Evolutionary conservation across 2,888 invertebrate genomes (phyloP).

Genomic region (Melolontha melolontha): DNA sequence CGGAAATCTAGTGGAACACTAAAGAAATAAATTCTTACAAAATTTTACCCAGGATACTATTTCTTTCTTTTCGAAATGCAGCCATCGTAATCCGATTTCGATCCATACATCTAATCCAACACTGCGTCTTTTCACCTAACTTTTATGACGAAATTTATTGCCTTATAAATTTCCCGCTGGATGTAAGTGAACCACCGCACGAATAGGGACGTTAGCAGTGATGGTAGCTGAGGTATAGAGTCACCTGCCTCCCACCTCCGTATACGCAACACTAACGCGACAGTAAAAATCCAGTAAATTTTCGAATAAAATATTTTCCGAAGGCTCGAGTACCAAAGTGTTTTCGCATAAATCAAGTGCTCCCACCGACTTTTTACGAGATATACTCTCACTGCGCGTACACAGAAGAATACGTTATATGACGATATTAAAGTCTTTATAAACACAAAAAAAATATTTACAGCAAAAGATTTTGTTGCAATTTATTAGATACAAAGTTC

Average conservation of each 20-base stretch:
- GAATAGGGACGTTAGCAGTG: not conserved
- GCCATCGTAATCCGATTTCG: conserved; percentile 26
- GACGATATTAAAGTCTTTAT: no score
- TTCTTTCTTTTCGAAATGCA: conserved; percentile 9
- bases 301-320: conserved; percentile 34
- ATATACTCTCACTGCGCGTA: not conserved
- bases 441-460: no score
- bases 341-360: conserved; percentile 29
- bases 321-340: conserved; percentile 20
- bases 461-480: no score
- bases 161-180: conserved; percentile 29
- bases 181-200: conserved; percentile 32
- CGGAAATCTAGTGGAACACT: not conserved
- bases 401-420: no score
- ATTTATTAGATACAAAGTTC: no score
- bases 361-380: conserved; percentile 15
- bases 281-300: conserved; percentile 36
- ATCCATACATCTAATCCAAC: conserved; percentile 34
- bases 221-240: not conserved
- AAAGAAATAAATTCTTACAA: conserved; percentile 30
- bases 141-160: conserved; percentile 37
- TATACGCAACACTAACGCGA: conserved; percentile 31
- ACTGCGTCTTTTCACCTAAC: conserved; percentile 32
- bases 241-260: conserved; percentile 8
- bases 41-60: conserved; percentile 9